A percentile compares a stretch with the other conserved stretches of the same genome.
These are phyloP conservation scores for Gadopsis bispinosus DNA, from an alignment of 2,797 vertebrate genomes.

Conservation along the genomic window DNA sequence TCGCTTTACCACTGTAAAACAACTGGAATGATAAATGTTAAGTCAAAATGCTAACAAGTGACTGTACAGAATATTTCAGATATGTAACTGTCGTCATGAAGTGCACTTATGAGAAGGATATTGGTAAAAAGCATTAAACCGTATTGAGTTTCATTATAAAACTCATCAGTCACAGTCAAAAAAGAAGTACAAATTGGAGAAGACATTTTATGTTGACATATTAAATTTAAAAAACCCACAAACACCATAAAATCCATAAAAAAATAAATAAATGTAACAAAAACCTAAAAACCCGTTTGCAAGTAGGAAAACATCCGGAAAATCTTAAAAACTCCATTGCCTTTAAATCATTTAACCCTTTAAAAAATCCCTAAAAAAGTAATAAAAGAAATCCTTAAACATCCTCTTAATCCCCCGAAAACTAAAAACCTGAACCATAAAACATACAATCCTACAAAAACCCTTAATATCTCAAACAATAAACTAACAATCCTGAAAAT, in stretches of 20 bases:
- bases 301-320: too few relatives aligned
- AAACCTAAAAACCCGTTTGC: neutral
- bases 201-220: neutral
- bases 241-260: too few relatives aligned
- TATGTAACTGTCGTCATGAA: neutral
- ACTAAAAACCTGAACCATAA: neutral
- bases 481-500: neutral
- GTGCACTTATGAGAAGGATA: too few relatives aligned
- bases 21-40: neutral
- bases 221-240: neutral
- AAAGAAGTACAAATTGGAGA: neutral
- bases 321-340: neutral
- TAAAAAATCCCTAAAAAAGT: neutral
- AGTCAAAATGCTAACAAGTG: neutral
- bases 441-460: neutral
- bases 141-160: neutral
- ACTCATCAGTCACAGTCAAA: neutral
- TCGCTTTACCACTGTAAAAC: neutral
- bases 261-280: neutral
- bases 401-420: neutral
- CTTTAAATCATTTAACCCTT: neutral
- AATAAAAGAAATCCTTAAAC: neutral
- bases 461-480: neutral
- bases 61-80: neutral
- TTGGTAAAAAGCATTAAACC: neutral